Evolutionary conservation across 1,140 invertebrate species (phyloP).

Genomic region (Drosophila subpulchrella): DNA sequence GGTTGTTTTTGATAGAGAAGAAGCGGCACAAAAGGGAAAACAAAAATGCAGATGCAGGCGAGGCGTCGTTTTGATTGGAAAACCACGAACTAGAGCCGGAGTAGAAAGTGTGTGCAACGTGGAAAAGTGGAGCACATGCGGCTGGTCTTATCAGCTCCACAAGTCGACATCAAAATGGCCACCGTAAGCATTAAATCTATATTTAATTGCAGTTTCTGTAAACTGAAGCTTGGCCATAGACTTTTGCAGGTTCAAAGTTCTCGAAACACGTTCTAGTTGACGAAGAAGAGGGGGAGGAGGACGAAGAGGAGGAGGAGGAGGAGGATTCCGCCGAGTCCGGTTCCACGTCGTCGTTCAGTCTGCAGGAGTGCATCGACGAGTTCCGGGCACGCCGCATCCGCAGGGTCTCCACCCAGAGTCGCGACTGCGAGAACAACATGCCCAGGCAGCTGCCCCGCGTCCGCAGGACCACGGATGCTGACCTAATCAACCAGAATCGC

Average conservation of each 20-base stretch:
- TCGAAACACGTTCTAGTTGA: constrained; percentile 20
- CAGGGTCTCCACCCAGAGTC: constrained; percentile 68
- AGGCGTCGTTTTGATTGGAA: constrained; percentile 57
- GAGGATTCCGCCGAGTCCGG: constrained; percentile 62
- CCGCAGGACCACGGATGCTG: constrained; percentile 48
- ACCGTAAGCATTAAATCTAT: constrained; percentile 43
- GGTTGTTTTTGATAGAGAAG: constrained; percentile 67
- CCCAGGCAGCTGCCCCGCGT: neutral
- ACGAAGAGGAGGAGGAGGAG: constrained; percentile 61
- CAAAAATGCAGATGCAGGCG: constrained; percentile 58
- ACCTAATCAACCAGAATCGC: constrained; percentile 78
- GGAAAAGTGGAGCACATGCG: constrained; percentile 51
- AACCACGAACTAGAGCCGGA: constrained; percentile 32
- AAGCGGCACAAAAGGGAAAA: constrained; percentile 69
- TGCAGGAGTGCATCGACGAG: constrained; percentile 82
- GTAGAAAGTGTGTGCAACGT: constrained; percentile 75
- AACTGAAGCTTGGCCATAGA: constrained; percentile 42
- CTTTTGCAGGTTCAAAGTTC: constrained; percentile 60
- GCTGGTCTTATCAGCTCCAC: constrained; percentile 51
- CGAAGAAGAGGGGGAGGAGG: constrained; percentile 43
- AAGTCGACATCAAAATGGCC: constrained; percentile 51
- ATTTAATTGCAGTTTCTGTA: constrained; percentile 17
- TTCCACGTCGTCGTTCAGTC: constrained; percentile 74
- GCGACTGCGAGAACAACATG: constrained; percentile 49
- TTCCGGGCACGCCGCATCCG: constrained; percentile 73